phyloP scores from a whole-genome alignment of 2,888 invertebrate species.

The Chaitophorus viminalis region DNA sequence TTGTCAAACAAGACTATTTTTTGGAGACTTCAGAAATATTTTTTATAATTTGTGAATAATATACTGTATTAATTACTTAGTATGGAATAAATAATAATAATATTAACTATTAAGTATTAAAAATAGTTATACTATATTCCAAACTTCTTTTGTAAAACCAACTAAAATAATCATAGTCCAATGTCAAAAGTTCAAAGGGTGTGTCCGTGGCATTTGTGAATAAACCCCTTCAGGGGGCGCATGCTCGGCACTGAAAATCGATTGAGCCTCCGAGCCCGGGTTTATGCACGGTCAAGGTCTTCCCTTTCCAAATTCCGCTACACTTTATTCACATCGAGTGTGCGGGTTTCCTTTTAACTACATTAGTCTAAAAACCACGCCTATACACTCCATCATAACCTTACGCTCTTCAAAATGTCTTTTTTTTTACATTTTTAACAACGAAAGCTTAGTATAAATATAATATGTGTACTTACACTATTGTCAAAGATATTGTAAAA shows the following conservation, averaged over 20 bases:
- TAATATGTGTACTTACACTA: too few species aligned
- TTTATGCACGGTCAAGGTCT: slow-evolving; percentile 57
- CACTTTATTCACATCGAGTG: background rate
- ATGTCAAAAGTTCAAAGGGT: slow-evolving; percentile 61
- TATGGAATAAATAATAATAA: background rate
- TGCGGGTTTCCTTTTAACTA: slow-evolving; percentile 18
- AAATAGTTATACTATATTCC: background rate
- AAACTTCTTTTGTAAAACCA: background rate
- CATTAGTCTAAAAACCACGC: slow-evolving; percentile 15
- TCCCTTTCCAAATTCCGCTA: slow-evolving; percentile 1
- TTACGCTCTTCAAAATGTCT: background rate
- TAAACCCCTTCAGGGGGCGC: slow-evolving; percentile 42
- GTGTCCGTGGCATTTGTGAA: slow-evolving; percentile 56
- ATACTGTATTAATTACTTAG: background rate
- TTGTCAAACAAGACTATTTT: too few species aligned
- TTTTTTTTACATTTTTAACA: slow-evolving; percentile 5
- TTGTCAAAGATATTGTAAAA: background rate
- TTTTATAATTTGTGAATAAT: background rate
- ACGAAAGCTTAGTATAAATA: background rate
- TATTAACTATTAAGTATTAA: background rate
- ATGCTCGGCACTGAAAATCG: slow-evolving; percentile 53
- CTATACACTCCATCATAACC: slow-evolving; percentile 4
- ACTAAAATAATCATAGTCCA: background rate
- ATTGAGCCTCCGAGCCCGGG: slow-evolving; percentile 58
- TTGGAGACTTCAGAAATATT: background rate